Evolutionary conservation across 2,888 invertebrate genomes (phyloP).

Genomic region (Drosophila mulleri): DNA sequence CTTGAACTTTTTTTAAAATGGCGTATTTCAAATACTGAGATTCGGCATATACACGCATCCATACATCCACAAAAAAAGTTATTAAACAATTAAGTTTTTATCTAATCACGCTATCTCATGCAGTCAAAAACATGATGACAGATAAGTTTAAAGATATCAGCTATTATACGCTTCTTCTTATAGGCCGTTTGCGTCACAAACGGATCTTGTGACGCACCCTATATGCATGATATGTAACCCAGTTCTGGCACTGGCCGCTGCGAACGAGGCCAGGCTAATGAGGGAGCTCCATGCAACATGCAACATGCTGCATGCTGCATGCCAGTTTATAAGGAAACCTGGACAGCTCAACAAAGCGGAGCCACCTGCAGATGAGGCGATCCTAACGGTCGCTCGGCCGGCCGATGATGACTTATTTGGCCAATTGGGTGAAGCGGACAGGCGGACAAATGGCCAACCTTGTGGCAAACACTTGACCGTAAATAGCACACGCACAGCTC

Average conservation of each 20-base stretch:
- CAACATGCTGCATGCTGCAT: conserved; percentile 19
- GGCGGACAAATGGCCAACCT: conserved; percentile 50
- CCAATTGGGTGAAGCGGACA: conserved; percentile 74
- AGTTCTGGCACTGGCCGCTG: conserved; percentile 31
- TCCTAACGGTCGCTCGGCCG: conserved; percentile 64
- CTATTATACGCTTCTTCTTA: not conserved
- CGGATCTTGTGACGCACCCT: conserved; percentile 38
- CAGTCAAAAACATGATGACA: not conserved
- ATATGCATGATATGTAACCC: conserved; percentile 43
- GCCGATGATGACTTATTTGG: conserved; percentile 71
- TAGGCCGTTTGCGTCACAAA: not conserved
- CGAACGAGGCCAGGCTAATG: conserved; percentile 70
- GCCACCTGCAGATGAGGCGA: conserved; percentile 31
- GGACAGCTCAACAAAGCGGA: conserved; percentile 26
- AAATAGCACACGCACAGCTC: conserved; percentile 63
- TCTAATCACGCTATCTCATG: conserved; percentile 3
- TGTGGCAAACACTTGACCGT: conserved; percentile 75
- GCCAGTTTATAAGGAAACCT: conserved; percentile 67
- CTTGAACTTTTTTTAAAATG: too few relatives aligned
- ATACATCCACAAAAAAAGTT: too few relatives aligned
- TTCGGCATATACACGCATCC: too few relatives aligned
- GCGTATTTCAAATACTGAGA: too few relatives aligned
- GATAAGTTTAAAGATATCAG: not conserved
- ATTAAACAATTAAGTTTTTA: too few relatives aligned
- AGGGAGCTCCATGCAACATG: conserved; percentile 36